Percentiles rank a stretch among this genome's conserved stretches.
phyloP scores from a whole-genome alignment of 2,113 vertebrate genomes.

The Lophura nycthemera region DNA sequence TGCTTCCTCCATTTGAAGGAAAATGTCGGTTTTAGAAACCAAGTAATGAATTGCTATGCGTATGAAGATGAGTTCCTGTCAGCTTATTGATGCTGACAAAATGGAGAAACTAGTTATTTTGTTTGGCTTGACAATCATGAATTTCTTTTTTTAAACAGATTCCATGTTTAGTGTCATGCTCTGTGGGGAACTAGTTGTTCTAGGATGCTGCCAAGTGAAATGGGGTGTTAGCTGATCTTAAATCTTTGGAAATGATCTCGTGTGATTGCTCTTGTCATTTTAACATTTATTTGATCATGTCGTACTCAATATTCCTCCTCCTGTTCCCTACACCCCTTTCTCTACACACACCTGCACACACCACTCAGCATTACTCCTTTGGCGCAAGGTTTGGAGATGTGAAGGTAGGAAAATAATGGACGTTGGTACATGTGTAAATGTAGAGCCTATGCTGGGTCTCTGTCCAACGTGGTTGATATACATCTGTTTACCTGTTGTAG shows the following conservation, averaged over 20 bases:
- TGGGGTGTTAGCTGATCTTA: conserved; percentile 78
- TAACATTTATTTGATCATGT: conserved; percentile 81
- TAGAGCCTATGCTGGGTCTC: conserved; percentile 84
- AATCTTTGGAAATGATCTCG: conserved; percentile 77
- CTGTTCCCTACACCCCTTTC: conserved; percentile 71
- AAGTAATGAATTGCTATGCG: neutral
- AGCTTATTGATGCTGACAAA: conserved; percentile 50
- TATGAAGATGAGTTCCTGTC: neutral
- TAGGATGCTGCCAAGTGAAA: conserved; percentile 77
- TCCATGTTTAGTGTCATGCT: conserved; percentile 73
- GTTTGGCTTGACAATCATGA: conserved; percentile 74
- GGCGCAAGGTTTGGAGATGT: conserved; percentile 77
- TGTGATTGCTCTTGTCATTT: conserved; percentile 79
- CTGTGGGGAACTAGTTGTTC: conserved; percentile 76
- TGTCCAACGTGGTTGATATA: conserved; percentile 88
- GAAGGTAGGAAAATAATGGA: conserved; percentile 82
- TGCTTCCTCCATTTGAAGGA: neutral
- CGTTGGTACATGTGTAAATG: conserved; percentile 83
- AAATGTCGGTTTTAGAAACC: neutral
- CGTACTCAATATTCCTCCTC: conserved; percentile 78
- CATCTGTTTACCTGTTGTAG: conserved; percentile 97
- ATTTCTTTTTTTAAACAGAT: conserved; percentile 75
- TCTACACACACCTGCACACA: conserved; percentile 80
- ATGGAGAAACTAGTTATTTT: conserved; percentile 85
- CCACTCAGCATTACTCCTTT: conserved; percentile 76